phyloP scores from a whole-genome alignment of 2,888 invertebrate genomes.

The Lagria hirta region DNA sequence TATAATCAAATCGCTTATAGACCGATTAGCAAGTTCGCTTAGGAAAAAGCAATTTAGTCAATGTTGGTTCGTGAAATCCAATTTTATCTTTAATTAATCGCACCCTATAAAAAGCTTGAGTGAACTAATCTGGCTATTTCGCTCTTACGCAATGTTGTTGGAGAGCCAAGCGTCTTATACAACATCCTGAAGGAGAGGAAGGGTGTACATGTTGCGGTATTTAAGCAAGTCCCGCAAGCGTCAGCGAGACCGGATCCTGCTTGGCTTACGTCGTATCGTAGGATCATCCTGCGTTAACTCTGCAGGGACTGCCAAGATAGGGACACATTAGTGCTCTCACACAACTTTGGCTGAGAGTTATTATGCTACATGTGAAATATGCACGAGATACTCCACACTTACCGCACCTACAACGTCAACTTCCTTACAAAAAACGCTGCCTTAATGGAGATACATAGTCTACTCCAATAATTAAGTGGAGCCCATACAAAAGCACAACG shows the following conservation, averaged over 20 bases:
- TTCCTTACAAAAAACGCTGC: too few relatives aligned
- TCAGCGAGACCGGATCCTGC: conserved; percentile 34
- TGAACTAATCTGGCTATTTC: conserved; percentile 30
- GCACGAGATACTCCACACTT: conserved; percentile 13
- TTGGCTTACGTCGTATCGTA: conserved; percentile 32
- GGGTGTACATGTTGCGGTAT: conserved; percentile 43
- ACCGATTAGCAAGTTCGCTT: too few relatives aligned
- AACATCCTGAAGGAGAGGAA: too few relatives aligned
- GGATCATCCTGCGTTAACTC: conserved; percentile 34
- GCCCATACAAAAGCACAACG: too few relatives aligned
- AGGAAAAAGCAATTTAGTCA: too few relatives aligned
- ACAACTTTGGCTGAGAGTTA: conserved; percentile 26
- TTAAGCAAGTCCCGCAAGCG: conserved; percentile 40
- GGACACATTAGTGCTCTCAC: conserved; percentile 32
- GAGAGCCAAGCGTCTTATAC: conserved; percentile 28
- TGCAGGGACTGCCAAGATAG: conserved; percentile 25
- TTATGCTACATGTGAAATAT: conserved; percentile 26
- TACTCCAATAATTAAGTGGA: too few relatives aligned
- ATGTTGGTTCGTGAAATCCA: too few relatives aligned
- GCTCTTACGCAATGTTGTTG: conserved; percentile 20
- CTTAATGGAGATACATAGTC: too few relatives aligned
- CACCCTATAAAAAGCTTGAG: conserved; percentile 33
- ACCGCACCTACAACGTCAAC: conserved; percentile 4
- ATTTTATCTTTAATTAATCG: conserved; percentile 35
- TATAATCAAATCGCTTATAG: conserved; percentile 21